Conservation (phyloP, 2,888 invertebrate genomes). For the Herminia tarsipennalis region DNA sequence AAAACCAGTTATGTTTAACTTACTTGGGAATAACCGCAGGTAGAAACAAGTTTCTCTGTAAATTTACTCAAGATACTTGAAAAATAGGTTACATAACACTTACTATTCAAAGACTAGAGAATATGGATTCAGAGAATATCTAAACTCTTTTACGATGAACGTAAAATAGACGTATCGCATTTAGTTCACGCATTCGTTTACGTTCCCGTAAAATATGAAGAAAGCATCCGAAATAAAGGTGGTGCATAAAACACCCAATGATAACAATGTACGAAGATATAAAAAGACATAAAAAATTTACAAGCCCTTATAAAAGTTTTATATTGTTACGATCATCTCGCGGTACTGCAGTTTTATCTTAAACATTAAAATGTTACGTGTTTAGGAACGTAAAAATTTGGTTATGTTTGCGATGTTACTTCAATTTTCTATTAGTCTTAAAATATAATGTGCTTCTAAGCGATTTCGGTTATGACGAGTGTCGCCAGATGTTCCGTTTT, state of each 20-base stretch:
- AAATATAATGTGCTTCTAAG: too few relatives aligned
- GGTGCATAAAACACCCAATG: constrained; percentile 51
- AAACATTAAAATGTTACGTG: constrained; percentile 36
- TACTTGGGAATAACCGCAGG: too few relatives aligned
- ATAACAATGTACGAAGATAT: constrained; percentile 52
- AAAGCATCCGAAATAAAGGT: constrained; percentile 58
- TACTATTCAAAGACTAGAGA: constrained; percentile 37
- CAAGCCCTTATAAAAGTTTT: constrained; percentile 51
- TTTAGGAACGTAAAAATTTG: constrained; percentile 29
- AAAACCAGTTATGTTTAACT: too few relatives aligned
- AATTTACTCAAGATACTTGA: neutral
- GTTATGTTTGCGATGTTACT: neutral
- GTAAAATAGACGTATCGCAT: constrained; percentile 52
- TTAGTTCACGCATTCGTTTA: constrained; percentile 59
- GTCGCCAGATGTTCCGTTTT: too few relatives aligned
- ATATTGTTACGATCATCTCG: constrained; percentile 47
- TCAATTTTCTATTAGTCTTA: neutral
- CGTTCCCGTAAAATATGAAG: constrained; percentile 56
- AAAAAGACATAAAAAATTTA: constrained; percentile 49
- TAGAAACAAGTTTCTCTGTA: neutral
- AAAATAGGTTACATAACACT: neutral
- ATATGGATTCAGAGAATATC: constrained; percentile 49
- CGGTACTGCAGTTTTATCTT: constrained; percentile 32
- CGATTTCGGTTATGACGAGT: too few relatives aligned
- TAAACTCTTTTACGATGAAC: constrained; percentile 51